These are phyloP conservation scores for Ciconia boyciana DNA, from an alignment of 2,113 vertebrate genomes.

Conservation along the genomic window DNA sequence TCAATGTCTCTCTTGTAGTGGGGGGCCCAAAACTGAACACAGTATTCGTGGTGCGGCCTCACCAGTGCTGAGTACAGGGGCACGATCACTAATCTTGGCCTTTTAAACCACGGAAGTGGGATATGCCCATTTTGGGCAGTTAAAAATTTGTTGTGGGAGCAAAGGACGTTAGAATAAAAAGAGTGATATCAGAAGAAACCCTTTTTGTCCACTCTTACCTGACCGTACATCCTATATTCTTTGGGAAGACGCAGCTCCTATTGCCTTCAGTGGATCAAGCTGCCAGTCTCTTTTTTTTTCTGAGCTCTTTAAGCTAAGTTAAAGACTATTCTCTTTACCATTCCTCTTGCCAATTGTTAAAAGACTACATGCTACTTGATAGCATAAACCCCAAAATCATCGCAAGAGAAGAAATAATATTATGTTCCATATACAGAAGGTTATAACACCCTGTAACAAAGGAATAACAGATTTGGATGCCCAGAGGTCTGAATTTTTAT, in stretches of 20 bases:
- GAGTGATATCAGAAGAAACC: neutral
- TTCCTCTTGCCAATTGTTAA: neutral
- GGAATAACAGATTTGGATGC: neutral
- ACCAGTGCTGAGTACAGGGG: too few relatives aligned
- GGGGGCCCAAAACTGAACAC: too few relatives aligned
- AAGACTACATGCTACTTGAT: neutral
- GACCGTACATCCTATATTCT: neutral
- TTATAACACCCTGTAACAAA: neutral
- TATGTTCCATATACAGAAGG: neutral
- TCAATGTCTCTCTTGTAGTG: too few relatives aligned
- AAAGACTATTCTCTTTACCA: neutral
- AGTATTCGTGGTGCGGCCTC: too few relatives aligned
- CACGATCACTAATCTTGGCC: neutral
- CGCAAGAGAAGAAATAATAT: neutral
- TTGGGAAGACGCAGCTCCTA: neutral
- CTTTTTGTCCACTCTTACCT: neutral
- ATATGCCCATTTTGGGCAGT: neutral
- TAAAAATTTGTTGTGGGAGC: neutral
- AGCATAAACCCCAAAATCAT: neutral
- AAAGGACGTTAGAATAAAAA: neutral
- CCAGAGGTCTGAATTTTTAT: neutral
- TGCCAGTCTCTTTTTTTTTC: neutral
- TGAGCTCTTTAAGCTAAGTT: neutral
- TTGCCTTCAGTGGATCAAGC: neutral
- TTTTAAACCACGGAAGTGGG: neutral